Conservation (phyloP, 2,888 invertebrate species). For the Apoda limacodes region DNA sequence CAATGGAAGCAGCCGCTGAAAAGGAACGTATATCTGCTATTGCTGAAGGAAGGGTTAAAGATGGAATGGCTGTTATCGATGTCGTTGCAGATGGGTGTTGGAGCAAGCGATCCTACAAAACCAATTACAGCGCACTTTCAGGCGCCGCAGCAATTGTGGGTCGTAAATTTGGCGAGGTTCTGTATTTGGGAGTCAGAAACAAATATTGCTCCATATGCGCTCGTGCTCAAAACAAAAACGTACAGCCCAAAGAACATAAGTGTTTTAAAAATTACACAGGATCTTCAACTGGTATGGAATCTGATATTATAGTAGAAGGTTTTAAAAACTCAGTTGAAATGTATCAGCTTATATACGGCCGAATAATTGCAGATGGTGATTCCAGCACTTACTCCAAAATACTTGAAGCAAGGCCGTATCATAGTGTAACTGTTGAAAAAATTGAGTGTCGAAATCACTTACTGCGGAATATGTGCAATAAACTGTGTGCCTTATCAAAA, state of each 20-base stretch:
- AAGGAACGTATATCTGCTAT: slow-evolving; percentile 13
- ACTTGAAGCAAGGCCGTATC: slow-evolving; percentile 13
- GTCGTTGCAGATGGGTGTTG: slow-evolving; percentile 20
- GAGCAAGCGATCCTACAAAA: slow-evolving; percentile 17
- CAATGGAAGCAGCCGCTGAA: slow-evolving; percentile 13
- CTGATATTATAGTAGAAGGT: slow-evolving; percentile 17
- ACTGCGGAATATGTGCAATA: slow-evolving; percentile 16
- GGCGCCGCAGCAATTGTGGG: slow-evolving; percentile 20
- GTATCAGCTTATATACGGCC: slow-evolving; percentile 17
- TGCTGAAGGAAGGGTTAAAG: slow-evolving; percentile 8
- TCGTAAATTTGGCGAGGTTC: slow-evolving; percentile 11
- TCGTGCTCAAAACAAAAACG: slow-evolving; percentile 11
- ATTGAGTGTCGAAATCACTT: slow-evolving; percentile 22
- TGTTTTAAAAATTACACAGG: slow-evolving; percentile 20
- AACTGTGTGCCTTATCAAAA: slow-evolving; percentile 2
- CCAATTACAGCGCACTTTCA: slow-evolving; percentile 19
- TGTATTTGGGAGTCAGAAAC: slow-evolving; percentile 17
- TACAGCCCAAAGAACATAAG: slow-evolving; percentile 8
- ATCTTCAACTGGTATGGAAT: slow-evolving; percentile 19
- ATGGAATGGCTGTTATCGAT: slow-evolving; percentile 15
- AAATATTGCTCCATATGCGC: slow-evolving; percentile 20
- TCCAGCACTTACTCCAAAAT: slow-evolving; percentile 18
- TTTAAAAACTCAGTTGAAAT: slow-evolving; percentile 18
- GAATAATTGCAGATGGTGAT: slow-evolving; percentile 20
- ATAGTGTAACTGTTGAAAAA: slow-evolving; percentile 19